Conservation (phyloP, 37 sponge, comb jelly and placozoan species). For the Ephydatia muelleri region DNA sequence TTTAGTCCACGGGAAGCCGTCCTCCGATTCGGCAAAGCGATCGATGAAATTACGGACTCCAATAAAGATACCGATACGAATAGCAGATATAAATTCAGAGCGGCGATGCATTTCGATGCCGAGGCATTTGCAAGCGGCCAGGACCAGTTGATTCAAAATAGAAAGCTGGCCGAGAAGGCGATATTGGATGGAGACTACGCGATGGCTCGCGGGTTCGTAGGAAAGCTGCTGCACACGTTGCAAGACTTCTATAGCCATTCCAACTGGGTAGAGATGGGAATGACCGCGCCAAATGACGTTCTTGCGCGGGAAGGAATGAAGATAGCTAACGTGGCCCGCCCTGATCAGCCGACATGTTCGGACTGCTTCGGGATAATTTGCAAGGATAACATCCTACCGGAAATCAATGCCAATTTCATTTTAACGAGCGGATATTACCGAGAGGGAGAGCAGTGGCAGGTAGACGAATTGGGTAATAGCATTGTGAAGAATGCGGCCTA, state of each 20-base stretch:
- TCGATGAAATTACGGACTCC: conserved; percentile 23
- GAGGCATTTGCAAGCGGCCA: conserved; percentile 49
- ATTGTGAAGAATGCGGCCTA: not conserved
- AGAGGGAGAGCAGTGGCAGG: not conserved
- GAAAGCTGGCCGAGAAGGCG: not conserved
- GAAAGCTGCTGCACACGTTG: conserved; percentile 49
- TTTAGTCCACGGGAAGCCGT: not conserved
- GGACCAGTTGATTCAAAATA: conserved; percentile 14
- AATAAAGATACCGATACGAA: conserved; percentile 31
- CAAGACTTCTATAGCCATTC: conserved; percentile 66
- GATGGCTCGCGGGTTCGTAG: conserved; percentile 21
- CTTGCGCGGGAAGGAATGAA: conserved; percentile 4
- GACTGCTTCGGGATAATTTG: conserved; percentile 23
- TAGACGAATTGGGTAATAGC: not conserved
- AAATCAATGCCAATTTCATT: not conserved
- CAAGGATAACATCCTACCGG: not conserved
- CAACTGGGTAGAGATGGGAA: conserved; percentile 56
- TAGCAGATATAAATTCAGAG: not conserved
- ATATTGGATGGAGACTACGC: conserved; percentile 14
- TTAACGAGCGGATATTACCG: conserved; percentile 49
- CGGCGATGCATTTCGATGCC: conserved; percentile 49
- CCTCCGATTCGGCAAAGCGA: conserved; percentile 18
- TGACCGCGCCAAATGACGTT: not conserved
- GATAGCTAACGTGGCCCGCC: conserved; percentile 22
- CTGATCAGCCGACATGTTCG: conserved; percentile 10